Conservation (phyloP, 2,888 invertebrate genomes). For the Gymnosoma rotundatum region DNA sequence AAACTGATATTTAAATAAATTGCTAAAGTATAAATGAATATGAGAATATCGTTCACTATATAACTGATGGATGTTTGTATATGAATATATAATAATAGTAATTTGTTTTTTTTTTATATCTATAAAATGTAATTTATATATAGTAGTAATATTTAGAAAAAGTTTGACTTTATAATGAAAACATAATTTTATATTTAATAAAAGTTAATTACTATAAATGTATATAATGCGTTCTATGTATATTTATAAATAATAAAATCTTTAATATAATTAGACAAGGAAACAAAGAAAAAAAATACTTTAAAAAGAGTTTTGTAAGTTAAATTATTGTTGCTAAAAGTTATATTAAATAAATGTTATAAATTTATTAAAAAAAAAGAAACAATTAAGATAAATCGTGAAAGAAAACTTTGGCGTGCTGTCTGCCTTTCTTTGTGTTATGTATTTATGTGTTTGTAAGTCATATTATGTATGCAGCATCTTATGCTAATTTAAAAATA, state of each 20-base stretch:
- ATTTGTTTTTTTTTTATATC: conserved; percentile 71
- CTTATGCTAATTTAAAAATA: no score
- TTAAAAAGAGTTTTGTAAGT: conserved; percentile 29
- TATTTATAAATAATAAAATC: conserved; percentile 56
- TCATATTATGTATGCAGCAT: not conserved
- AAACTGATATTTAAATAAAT: conserved; percentile 70
- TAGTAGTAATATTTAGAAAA: conserved; percentile 71
- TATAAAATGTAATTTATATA: conserved; percentile 72
- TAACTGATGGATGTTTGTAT: conserved; percentile 65
- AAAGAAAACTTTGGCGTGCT: not conserved
- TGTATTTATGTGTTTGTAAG: not conserved
- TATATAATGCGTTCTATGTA: conserved; percentile 59
- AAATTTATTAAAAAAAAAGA: conserved; percentile 13
- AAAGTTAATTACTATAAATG: conserved; percentile 71
- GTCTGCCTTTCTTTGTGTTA: no score
- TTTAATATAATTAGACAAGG: conserved; percentile 50
- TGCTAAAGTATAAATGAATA: conserved; percentile 74
- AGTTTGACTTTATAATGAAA: conserved; percentile 64
- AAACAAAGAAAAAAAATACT: conserved; percentile 37
- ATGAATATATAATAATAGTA: conserved; percentile 61
- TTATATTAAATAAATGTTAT: conserved; percentile 19
- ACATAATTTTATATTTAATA: conserved; percentile 72
- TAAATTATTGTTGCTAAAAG: conserved; percentile 3
- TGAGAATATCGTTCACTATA: conserved; percentile 66
- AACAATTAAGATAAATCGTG: conserved; percentile 6